Base-by-base conservation (phyloP, 2,888 invertebrate genomes). In the Lottia gigantea region DNA sequence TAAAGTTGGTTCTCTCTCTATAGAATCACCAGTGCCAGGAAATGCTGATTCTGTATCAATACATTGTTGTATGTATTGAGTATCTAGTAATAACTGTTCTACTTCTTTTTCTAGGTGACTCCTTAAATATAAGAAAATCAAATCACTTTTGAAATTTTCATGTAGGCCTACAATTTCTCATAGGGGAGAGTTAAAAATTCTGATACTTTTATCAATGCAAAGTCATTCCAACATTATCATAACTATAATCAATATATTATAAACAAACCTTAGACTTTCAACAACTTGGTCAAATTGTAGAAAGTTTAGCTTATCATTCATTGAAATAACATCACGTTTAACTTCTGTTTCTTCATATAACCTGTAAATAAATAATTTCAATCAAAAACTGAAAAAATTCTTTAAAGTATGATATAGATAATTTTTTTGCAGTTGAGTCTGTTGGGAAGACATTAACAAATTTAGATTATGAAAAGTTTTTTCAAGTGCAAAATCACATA, bases 211-310 rank as follows among this genome's bases (percentile, higher is more conserved):
- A 65, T 31, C 31, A 31, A 31, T 31, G 6, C 31, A 31, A 31
- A 31, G 31, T 31, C 31, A 31, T 31, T 3, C 31, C 31, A 31
- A 31, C 31, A 31, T 31, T 31, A 31, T 31, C 31, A 31, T 31
- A 3, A 3, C 31, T 31, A 31, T n/a, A n/a, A n/a, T n/a, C n/a
- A n/a, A n/a, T n/a, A n/a, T n/a, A n/a, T n/a, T n/a, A n/a, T n/a
- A n/a, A n/a, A 64, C 64, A 69, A 75, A 87, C 87, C 85, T 83
- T 49, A 87, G 75, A 78, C 82, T 82, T 46, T 78, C 75, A 40
- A 83, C 81, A 64, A 86, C 85, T 71, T 86, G 83, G 75, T 85
- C 84, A 74, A 86, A 78, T 65, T 85, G 80, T 31, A 85, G 76
- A 40, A 82, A 74, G 72, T 84, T 86, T 40, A 87, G 74, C 72